Evolutionary conservation across 2,797 vertebrate species (phyloP).

Genomic region (Sciaenops ocellatus): DNA sequence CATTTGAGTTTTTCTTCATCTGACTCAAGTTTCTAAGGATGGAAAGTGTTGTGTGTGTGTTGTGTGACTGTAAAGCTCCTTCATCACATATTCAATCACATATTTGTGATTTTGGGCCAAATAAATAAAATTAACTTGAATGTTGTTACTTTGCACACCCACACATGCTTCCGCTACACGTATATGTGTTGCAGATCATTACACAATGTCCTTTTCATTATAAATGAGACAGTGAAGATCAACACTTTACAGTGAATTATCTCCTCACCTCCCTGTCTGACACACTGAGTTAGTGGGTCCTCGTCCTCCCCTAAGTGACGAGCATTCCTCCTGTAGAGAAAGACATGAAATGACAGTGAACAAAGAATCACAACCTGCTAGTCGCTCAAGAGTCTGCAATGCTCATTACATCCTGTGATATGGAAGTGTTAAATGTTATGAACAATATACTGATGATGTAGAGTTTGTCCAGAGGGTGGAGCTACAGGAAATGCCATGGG

Average conservation of each 20-base stretch:
- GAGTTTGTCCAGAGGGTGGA: slow-evolving; percentile 6
- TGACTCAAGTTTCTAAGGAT: background rate
- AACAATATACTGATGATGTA: background rate
- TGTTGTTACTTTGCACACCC: background rate
- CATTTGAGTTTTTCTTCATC: background rate
- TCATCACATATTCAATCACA: background rate
- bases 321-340: slow-evolving; percentile 83
- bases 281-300: slow-evolving; percentile 87
- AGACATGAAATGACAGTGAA: slow-evolving; percentile 13
- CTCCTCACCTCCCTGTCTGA: slow-evolving; percentile 87
- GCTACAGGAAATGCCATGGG: background rate
- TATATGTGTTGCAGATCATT: background rate
- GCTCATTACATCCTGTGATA: background rate
- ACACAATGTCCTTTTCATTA: background rate
- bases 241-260: background rate
- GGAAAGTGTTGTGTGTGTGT: no score
- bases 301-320: slow-evolving; percentile 85
- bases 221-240: background rate
- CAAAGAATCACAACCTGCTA: background rate
- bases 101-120: background rate
- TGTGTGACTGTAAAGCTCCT: background rate
- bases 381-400: background rate
- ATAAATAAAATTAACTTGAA: background rate
- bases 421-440: background rate
- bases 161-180: background rate